Conservation (phyloP, 2,113 vertebrate species). For the Odocoileus hemionus region DNA sequence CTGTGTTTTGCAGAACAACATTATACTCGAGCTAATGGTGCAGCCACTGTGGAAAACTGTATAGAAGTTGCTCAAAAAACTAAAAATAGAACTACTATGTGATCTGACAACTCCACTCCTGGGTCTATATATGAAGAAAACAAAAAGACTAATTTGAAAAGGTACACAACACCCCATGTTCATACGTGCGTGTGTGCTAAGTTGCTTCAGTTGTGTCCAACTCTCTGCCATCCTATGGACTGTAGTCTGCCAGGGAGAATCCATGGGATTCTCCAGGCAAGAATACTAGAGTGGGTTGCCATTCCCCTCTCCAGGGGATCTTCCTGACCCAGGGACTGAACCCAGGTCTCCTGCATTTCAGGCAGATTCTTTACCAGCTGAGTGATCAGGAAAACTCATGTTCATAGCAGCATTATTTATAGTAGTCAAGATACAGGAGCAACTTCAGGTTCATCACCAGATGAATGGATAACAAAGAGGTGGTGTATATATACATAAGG, state of each 20-base stretch:
- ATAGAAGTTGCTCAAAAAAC: neutral
- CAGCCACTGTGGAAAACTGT: neutral
- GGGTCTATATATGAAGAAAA: neutral
- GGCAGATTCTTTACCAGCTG: neutral
- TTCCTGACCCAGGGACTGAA: neutral
- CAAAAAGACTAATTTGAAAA: neutral
- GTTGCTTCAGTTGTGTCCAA: neutral
- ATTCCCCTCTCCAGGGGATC: neutral
- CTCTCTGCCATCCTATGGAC: neutral
- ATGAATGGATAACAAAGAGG: neutral
- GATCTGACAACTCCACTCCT: neutral
- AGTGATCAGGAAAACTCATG: neutral
- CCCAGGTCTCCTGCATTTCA: neutral
- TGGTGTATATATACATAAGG: neutral
- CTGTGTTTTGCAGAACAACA: neutral
- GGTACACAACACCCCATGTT: neutral
- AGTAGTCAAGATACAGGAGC: neutral
- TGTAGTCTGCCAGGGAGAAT: neutral
- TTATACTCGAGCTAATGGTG: neutral
- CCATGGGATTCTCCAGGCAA: neutral
- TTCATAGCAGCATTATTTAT: neutral
- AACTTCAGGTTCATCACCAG: neutral
- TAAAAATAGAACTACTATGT: neutral
- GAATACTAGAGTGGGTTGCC: neutral
- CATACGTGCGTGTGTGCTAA: rapidly evolving